Evolutionary conservation across 2,888 invertebrate species (phyloP), one percentile per base, ranked within the genome.

Genomic region (Hedychridium roseum): DNA sequence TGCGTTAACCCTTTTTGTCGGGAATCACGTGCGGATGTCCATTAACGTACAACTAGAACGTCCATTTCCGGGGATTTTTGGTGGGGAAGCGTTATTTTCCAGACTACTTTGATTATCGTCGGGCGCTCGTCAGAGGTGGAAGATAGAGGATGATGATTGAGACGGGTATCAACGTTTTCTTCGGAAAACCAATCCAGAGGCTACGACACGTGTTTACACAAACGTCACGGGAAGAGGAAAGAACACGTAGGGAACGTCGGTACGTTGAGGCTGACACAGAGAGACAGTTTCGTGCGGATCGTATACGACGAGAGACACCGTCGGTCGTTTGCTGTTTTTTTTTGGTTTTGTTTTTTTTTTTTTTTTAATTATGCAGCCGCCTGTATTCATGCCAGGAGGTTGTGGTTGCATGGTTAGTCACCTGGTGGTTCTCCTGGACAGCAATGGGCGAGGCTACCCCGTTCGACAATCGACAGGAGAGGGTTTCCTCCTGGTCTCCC

Each of bases 311-410:
- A 64, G 46, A 43, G 52, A 52, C n/a, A n/a, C n/a, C n/a, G n/a
- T n/a, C n/a, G n/a, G n/a, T n/a, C n/a, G n/a, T n/a, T n/a, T n/a
- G n/a, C n/a, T n/a, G n/a, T n/a, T n/a, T n/a, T n/a, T n/a, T n/a
- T n/a, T n/a, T n/a, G n/a, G n/a, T n/a, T n/a, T n/a, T n/a, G n/a
- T n/a, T n/a, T n/a, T n/a, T n/a, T n/a, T n/a, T n/a, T n/a, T n/a
- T n/a, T n/a, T n/a, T n/a, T n/a, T n/a, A n/a, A n/a, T n/a, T n/a
- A n/a, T n/a, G 68, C 54, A 65, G 57, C 60, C 47, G 61, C 47
- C 57, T 57, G 60, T 57, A 63, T 69, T 68, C 76, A 74, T 76
- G 76, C 74, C 74, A 70, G 71, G 70, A 70, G 57, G 54, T 64
- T 65, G 63, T 66, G 65, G n/a, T 70, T 61, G 60, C 67, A 62